Percentiles rank a stretch among this genome's conserved stretches.
Conservation (phyloP, 2,113 vertebrate species). For the Synchiropus splendidus region DNA sequence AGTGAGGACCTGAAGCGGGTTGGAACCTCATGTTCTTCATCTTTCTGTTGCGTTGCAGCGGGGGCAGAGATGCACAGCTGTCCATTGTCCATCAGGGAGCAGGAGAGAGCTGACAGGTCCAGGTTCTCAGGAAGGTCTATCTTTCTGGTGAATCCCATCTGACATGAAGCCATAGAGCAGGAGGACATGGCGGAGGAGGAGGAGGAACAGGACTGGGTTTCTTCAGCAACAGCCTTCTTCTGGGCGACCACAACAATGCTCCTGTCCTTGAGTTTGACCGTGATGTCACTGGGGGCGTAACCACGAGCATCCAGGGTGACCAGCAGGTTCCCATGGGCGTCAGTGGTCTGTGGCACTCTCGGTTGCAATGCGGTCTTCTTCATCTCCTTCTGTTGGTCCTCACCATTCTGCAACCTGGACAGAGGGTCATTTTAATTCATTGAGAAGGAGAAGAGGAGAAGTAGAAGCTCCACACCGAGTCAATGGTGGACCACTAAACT, state of each 20-base stretch:
- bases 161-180: conserved; percentile 19
- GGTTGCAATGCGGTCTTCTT: conserved; percentile 16
- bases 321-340: conserved; percentile 36
- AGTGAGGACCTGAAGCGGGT: conserved; percentile 56
- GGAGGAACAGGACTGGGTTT: conserved; percentile 40
- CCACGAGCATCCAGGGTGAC: conserved; percentile 61
- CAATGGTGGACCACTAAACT: too few relatives aligned
- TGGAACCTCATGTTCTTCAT: conserved; percentile 36
- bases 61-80: conserved; percentile 59
- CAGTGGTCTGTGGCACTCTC: conserved; percentile 3
- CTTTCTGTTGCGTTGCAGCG: conserved; percentile 15
- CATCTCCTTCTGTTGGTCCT: conserved; percentile 14
- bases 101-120: conserved; percentile 58
- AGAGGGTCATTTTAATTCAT: neutral
- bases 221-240: conserved; percentile 42
- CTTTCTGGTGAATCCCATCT: conserved; percentile 43
- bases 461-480: too few relatives aligned
- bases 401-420: conserved; percentile 10
- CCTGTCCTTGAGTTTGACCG: conserved; percentile 59
- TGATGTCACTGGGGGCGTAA: conserved; percentile 60
- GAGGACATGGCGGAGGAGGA: conserved; percentile 30
- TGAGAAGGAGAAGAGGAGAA: too few relatives aligned
- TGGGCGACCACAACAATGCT: conserved; percentile 53
- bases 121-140: conserved; percentile 58
- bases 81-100: conserved; percentile 59